Evolutionary conservation across 2,888 invertebrate species (phyloP), one percentile per base, ranked within the genome.

Genomic region (Ferdinandea cuprea): DNA sequence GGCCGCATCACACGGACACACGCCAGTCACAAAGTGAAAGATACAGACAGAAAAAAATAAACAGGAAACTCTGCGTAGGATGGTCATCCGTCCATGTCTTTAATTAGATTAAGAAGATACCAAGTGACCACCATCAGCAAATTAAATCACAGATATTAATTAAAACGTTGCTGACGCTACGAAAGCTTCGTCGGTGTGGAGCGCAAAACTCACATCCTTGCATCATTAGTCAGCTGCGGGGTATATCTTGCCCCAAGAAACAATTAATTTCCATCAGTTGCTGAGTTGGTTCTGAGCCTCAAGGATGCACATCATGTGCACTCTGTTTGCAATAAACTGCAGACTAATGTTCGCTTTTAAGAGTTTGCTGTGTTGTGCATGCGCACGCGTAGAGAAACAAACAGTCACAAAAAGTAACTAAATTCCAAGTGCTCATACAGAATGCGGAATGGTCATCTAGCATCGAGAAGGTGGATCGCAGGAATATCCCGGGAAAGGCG

Each of bases 51-150:
- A 21, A 5, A 8, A 28, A 25, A 5, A 25, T 2, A 40, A 58
- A 8, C 11, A 42, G 30, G 28, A 30, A 40, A 44, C 32, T 17
- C 17, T 4, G 17, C 13, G 19, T 61, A 32, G 54, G 66, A 44
- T 32, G 46, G 17, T 17, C 17, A 21, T 19, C 21, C 59, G 32
- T 19, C 32, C 59, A 59, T 44, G 44, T 46, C 46, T 56, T 54
- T 73, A 73, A 73, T 73, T 65, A 65, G 73, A 73, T 73, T 73
- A 73, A 73, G 30, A 54, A 54, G 73, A 73, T 63, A 65, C 37
- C 44, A 28, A 46, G 63, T 59, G 59, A 59, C 71, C 71, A 52
- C 44, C 54, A 61, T 63, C 54, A 35, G 28, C 25, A 58, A 74
- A 66, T 66, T 66, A 66, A 73, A 54, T 44, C 52, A 15, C 15